Conservation (phyloP, 2,888 invertebrate species). For the Arge pagana region DNA sequence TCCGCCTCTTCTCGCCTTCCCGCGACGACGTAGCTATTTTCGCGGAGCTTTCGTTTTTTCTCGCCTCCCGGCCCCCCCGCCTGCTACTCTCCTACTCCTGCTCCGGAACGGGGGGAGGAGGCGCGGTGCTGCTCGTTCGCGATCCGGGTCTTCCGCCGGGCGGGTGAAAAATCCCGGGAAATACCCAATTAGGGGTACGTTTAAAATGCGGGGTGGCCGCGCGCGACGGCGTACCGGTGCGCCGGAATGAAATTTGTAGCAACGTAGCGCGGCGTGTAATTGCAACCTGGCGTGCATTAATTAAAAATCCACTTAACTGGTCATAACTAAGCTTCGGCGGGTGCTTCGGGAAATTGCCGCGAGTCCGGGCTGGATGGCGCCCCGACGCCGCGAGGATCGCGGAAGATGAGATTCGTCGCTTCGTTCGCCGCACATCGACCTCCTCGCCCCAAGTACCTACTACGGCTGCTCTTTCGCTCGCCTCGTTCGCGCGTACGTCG, state of each 20-base stretch:
- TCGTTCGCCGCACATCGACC: neutral
- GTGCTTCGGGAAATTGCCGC: constrained; percentile 3
- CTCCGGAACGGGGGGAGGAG: constrained; percentile 20
- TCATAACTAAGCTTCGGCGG: constrained; percentile 18
- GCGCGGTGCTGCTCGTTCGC: constrained; percentile 13
- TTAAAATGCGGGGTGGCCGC: too few species aligned
- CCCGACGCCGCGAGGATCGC: too few species aligned
- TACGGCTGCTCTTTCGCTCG: neutral
- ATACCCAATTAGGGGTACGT: too few species aligned
- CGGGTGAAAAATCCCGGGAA: too few species aligned
- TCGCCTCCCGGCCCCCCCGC: constrained; percentile 31
- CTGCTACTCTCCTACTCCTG: constrained; percentile 25
- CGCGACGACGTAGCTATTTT: constrained; percentile 24
- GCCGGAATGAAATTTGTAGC: too few species aligned
- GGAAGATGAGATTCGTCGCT: neutral
- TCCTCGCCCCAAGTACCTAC: neutral
- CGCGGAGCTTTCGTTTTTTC: constrained; percentile 24
- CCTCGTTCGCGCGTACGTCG: neutral
- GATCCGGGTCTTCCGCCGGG: constrained; percentile 22
- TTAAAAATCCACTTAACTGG: constrained; percentile 16
- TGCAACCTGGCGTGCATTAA: constrained; percentile 8
- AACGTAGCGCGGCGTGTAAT: neutral
- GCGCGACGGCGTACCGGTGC: too few species aligned
- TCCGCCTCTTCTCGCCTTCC: too few species aligned
- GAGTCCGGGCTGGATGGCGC: too few species aligned